Evolutionary conservation across 1,140 invertebrate genomes (phyloP).

Genomic region (Zaprionus ghesquierei): DNA sequence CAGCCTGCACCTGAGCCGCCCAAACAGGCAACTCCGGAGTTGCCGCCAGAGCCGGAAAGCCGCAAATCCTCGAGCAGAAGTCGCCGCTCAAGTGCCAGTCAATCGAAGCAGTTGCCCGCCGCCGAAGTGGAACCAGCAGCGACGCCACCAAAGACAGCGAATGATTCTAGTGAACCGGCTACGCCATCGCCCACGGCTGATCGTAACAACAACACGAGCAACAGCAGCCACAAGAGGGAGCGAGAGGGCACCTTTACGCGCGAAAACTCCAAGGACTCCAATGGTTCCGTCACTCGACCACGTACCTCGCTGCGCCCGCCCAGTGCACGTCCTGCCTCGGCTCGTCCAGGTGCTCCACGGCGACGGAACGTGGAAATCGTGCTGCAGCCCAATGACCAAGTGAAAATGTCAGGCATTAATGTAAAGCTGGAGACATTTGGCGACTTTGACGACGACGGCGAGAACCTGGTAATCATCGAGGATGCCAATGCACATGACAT

Average conservation of each 20-base stretch:
- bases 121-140: not conserved
- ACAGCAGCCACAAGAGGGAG: constrained; percentile 48
- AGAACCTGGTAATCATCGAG: constrained; percentile 84
- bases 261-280: constrained; percentile 68
- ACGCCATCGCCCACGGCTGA: constrained; percentile 15
- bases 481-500: constrained; percentile 73
- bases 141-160: not conserved
- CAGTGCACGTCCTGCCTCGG: constrained; percentile 88
- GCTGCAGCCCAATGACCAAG: constrained; percentile 82
- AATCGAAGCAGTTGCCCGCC: constrained; percentile 26
- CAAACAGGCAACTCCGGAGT: constrained; percentile 16
- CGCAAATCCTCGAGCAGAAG: constrained; percentile 63
- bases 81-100: constrained; percentile 59
- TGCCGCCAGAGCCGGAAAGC: constrained; percentile 38
- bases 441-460: constrained; percentile 85
- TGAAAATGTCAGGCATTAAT: constrained; percentile 86
- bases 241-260: constrained; percentile 63
- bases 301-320: constrained; percentile 85
- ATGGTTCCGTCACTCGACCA: constrained; percentile 68
- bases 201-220: constrained; percentile 27
- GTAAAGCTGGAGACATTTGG: constrained; percentile 88
- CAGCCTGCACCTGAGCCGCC: not conserved
- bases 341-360: constrained; percentile 90
- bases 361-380: constrained; percentile 85
- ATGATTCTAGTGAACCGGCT: not conserved